Base-by-base conservation (phyloP, 1,140 invertebrate species). In the Brachystomella parvula region DNA sequence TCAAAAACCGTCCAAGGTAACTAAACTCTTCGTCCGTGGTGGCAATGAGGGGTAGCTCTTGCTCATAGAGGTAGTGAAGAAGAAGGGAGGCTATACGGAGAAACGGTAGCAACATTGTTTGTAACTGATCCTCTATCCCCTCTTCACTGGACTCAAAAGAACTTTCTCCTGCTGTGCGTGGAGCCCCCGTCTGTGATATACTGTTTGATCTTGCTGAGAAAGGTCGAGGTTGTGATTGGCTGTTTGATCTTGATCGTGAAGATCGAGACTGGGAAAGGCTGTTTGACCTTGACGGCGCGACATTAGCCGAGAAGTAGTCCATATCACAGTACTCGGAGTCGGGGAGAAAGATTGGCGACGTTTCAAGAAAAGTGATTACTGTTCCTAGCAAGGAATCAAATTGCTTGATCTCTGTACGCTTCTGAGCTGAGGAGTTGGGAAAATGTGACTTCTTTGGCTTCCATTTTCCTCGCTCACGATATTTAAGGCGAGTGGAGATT, bases 61-160 rank as follows among this genome's bases (percentile, higher is more conserved):
- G 84, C 49, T 87, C 85, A 78, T 93, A 94, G 47, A 96, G 78
- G 79, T 96, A 90, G 78, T 90, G 86, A 63, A 89, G 84, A 28
- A 96, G 78, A 2, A 96, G 78, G 1, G 91, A 83, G 0, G 91
- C 88, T 53, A 94, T 83, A 29, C 91, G 82, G 57, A 97, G 76
- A 76, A 90, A 96, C 3, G 90, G 90, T 66, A 96, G 76, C 74
- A 89, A 88, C 28, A 90, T 77, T 49, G 85, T 83, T 77, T 92
- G 86, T 53, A 95, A 80, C 81, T 89, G 77, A 60, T 77, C 75
- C 75, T 78, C 82, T 69, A 76, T 77, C 75, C 76, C 76, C 75
- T 76, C 49, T 75, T 75, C 66, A 49, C 32, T 24, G 9, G 24
- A 24, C n/a, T 26, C 21, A 61, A 21, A 39, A 3, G 21, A 33